Evolutionary conservation across 2,797 vertebrate genomes (phyloP).

Genomic region (Xenentodon cancila): DNA sequence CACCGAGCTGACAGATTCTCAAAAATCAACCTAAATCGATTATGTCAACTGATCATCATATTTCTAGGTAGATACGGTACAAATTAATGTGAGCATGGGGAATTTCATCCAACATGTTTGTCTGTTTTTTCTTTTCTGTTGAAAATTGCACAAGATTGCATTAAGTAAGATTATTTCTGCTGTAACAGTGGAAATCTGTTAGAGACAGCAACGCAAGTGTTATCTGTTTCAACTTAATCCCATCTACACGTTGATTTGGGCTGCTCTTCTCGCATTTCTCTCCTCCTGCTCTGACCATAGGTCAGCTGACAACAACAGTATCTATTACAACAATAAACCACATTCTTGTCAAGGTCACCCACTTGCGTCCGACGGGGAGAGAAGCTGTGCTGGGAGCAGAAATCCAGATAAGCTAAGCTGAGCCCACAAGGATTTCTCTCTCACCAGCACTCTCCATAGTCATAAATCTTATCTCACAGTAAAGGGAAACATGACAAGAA

Average conservation of each 20-base stretch:
- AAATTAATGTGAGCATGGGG: no score
- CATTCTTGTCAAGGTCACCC: conserved; percentile 84
- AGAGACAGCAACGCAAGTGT: conserved; percentile 9
- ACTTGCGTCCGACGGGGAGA: conserved; percentile 52
- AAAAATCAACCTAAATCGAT: no score
- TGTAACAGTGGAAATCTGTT: not conserved
- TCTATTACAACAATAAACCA: conserved; percentile 82
- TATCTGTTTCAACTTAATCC: conserved; percentile 18
- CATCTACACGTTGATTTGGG: conserved; percentile 21
- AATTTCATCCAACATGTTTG: no score
- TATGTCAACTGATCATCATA: no score
- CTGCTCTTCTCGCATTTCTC: conserved; percentile 53
- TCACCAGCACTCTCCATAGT: conserved; percentile 60
- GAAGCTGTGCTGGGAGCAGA: conserved; percentile 58
- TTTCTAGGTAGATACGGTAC: no score
- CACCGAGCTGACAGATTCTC: no score
- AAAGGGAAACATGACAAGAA: conserved; percentile 74
- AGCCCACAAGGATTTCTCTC: conserved; percentile 70
- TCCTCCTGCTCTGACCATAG: conserved; percentile 62
- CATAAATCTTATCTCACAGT: conserved; percentile 76
- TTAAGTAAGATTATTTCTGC: not conserved
- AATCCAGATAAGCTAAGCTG: conserved; percentile 79
- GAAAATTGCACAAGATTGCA: no score
- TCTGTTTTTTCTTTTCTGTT: no score
- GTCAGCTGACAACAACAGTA: conserved; percentile 75